Base-by-base conservation (phyloP, 1,140 invertebrate species). In the Neodiprion virginianus region DNA sequence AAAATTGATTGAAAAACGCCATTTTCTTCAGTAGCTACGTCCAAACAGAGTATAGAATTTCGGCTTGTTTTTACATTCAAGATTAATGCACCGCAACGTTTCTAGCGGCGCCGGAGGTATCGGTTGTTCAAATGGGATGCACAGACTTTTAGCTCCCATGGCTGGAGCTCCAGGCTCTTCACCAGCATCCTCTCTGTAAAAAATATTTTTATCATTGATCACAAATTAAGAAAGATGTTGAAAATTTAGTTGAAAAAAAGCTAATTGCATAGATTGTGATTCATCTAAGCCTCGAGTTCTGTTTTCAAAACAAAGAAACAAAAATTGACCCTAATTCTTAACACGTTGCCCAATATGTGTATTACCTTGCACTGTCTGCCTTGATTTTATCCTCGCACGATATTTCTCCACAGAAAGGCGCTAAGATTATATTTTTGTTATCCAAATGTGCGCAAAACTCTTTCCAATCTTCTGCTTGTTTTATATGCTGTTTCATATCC, bases 71-170 rank as follows among this genome's bases (percentile, higher is more conserved):
- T 85, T 91, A 88, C 98, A 99, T 70, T 87, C 87, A n/a, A 96
- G 96, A 88, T 97, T 91, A 76, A 99, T 95, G 86, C 98, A 99
- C 79, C 94, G 94, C 69, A 95, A 90, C 14, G 83, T 84, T 14
- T 87, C 76, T 67, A 89, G 87, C 53, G 95, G 89, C 12, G 83
- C 73, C 8, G 90, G 86, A 2, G 95, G 93, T 72, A 88, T 80
- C 10, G 93, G 94, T 84, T 99, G 98, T 40, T 97, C 90, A 84
- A 99, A 96, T 11, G 99, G 98, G 82, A 99, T 98, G 86, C 98
- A 99, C 0, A 99, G 90, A 28, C 96, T 95, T 88, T 99, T 99
- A 7, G 98, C 99, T 50, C 99, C 99, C 98, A 99, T 99, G 0
- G 97, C 93, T 23, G 98, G 96, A 65, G 94, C 93, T 66, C 93